Base-by-base conservation (phyloP, 2,797 vertebrate species). In the Tarsius wallacei region DNA sequence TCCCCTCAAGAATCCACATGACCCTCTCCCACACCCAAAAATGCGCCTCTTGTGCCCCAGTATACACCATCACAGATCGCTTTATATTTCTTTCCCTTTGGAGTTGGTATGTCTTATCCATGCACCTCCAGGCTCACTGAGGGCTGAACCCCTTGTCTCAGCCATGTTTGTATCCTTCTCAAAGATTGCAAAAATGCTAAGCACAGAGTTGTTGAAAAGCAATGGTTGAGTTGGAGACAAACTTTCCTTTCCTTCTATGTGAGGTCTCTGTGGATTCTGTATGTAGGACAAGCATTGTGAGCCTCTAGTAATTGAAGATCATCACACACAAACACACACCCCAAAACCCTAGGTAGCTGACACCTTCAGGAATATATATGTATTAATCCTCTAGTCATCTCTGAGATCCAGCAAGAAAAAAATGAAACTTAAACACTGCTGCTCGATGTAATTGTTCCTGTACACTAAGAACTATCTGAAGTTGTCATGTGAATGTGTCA, bases 161-260 rank as follows among this genome's bases (percentile, higher is more conserved):
- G 16, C 15, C 24, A 17, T 21, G 5, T 66, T 59, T 82, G 21
- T 16, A 59, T 28, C 21, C 68, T 87, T 33, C 77, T 66, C 19
- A 51, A 86, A 68, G 33, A 53, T 2, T 63, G 80, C 21, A 57
- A 87, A 51, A n/a, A 57, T 63, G 66, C 6, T 82, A 87, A 42
- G 42, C n/a, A 82, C 11, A 87, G 12, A 66, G n/a, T 31, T 81
- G 11, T 53, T 87, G 36, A 95, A 76, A 93, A 87, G 66, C 47
- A 22, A 10, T 74, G 68, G 1, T 11, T 85, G 22, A 7, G 14
- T 31, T 78, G n/a, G 61, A 96, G 21, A n/a, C 8, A 78, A 76
- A 51, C 24, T 74, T 78, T 53, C 71, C 36, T 76, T 22, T 68
- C 19, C 17, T 93, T 70, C 5, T 0, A 11, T 64, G 2, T 61